Evolutionary conservation across 2,113 vertebrate genomes (phyloP), one percentile per base, ranked within the genome.

Genomic region (Oncorhynchus masou): DNA sequence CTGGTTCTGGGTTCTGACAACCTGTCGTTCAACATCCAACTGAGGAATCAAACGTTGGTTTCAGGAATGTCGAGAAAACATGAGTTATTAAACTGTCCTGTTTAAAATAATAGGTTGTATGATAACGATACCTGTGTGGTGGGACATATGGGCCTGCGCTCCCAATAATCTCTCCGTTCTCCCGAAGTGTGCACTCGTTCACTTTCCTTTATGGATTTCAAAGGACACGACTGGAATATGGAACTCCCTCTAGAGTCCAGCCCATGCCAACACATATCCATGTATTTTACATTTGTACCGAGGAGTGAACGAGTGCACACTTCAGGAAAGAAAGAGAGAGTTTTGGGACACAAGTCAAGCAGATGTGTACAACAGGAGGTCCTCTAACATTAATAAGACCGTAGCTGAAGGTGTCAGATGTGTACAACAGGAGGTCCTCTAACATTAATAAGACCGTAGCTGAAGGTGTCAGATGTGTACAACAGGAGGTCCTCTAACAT

Each of bases 91-190:
- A n/a, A 4, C 69, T 81, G 69, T 85, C 49, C 22, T 60, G 59
- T n/a, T 20, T 60, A 60, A 20, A 60, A 45, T 65, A 76, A 73
- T 73, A 75, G 83, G 86, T 78, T 86, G 60, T 48, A 60, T 25
- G n/a, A 27, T 49, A 45, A 34, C 25, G n/a, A 48, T 65, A 45
- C 59, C 22, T 65, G 59, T 73, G 74, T 13, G 60, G 85, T 74
- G 73, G 60, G 83, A 74, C 73, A 22, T 9, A 22, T 8, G 20
- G n/a, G n/a, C 6, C 22, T 60, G 59, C 59, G 15, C n/a, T 51
- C 49, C 15, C 15, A 15, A 51, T 51, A 16, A 51, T 51, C 49
- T 16, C 11, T 51, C 11, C 49, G 4, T 51, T 51, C 15, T 51
- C 49, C 49, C 4, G 1, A 16, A 51, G 49, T 51, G 49, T 16